phyloP scores from a whole-genome alignment of 2,797 vertebrate species.

The Peromyscus melanophrys region DNA sequence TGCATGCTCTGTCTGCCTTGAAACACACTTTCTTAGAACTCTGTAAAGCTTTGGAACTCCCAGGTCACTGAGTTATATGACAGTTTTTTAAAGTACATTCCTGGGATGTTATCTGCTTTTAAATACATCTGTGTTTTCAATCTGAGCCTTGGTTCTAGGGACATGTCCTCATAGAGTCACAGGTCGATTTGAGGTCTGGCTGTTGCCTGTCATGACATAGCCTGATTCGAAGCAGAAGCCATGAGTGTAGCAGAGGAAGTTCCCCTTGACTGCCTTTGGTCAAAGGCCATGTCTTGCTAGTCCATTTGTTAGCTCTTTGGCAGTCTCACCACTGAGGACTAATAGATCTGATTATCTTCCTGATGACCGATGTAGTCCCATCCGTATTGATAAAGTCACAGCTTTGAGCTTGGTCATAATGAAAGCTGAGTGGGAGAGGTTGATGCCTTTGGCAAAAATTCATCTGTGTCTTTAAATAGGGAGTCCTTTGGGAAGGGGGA shows the following conservation, averaged over 20 bases:
- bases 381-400: slow-evolving; percentile 75
- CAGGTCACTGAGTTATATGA: background rate
- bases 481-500: slow-evolving; percentile 14
- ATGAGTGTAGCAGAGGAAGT: slow-evolving; percentile 1
- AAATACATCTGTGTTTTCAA: background rate
- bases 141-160: slow-evolving; percentile 18
- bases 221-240: slow-evolving; percentile 22
- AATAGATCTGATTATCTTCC: slow-evolving; percentile 72
- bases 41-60: background rate
- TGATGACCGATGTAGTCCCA: slow-evolving; percentile 59
- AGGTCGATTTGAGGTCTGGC: background rate
- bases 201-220: background rate
- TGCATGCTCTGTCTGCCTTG: background rate
- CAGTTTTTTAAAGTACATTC: background rate
- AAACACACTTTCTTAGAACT: background rate
- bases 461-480: slow-evolving; percentile 56
- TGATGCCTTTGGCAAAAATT: slow-evolving; percentile 65
- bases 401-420: slow-evolving; percentile 41
- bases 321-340: slow-evolving; percentile 61
- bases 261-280: slow-evolving; percentile 69
- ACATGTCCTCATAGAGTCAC: background rate
- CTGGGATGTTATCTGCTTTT: background rate
- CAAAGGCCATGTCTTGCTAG: slow-evolving; percentile 71
- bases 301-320: slow-evolving; percentile 71
- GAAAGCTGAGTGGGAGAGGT: slow-evolving; percentile 50